These are phyloP conservation scores for Daphoenositta chrysoptera DNA, from an alignment of 2,113 vertebrate genomes.

Conservation along the genomic window DNA sequence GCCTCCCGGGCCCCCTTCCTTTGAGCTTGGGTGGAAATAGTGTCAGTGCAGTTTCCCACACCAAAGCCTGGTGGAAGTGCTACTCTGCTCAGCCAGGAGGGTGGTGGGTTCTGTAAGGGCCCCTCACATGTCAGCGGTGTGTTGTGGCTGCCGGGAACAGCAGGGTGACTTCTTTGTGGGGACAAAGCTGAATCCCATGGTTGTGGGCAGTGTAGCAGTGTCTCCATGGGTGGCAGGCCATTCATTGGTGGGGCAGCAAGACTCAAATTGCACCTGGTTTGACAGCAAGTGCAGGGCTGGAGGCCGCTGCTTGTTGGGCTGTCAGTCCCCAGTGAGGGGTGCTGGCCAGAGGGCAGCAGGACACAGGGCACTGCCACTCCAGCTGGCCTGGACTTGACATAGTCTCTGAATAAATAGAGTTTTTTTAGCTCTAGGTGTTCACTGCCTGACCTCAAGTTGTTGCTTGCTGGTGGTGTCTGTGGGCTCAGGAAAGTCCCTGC, in stretches of 20 bases:
- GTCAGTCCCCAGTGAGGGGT: neutral
- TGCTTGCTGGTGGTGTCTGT: neutral
- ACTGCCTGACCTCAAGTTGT: neutral
- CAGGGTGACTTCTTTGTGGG: accelerated
- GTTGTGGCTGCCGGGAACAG: neutral
- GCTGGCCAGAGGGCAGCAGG: neutral
- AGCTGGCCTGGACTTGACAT: neutral
- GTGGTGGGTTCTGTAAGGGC: neutral
- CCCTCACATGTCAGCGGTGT: accelerated
- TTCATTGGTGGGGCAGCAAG: neutral
- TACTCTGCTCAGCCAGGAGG: neutral
- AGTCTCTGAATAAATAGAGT: neutral
- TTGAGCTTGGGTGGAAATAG: neutral
- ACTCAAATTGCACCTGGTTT: neutral
- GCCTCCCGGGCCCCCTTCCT: neutral
- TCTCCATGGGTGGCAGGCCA: neutral
- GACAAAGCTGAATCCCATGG: accelerated
- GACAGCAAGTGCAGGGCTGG: neutral
- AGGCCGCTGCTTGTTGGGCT: neutral
- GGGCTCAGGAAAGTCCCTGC: neutral
- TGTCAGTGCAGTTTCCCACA: neutral
- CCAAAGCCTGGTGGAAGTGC: neutral
- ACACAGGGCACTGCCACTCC: neutral
- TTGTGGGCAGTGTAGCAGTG: neutral
- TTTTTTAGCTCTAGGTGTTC: neutral